phyloP scores from a whole-genome alignment of 2,888 invertebrate species.

The Agonopterix arenella region DNA sequence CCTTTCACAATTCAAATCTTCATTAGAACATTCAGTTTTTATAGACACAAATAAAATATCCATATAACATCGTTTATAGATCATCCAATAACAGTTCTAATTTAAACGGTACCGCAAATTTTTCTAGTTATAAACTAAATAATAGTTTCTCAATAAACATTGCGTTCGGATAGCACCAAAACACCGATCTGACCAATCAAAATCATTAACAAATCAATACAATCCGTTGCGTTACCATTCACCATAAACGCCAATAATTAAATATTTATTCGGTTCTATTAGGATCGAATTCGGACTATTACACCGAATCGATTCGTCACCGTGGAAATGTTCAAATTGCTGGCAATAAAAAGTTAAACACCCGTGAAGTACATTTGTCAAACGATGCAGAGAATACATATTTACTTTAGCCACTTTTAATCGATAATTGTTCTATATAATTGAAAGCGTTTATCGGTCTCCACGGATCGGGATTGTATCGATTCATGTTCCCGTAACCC shows the following conservation, averaged over 20 bases:
- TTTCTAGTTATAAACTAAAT: conserved; percentile 11
- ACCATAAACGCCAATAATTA: conserved; percentile 65
- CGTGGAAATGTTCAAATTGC: conserved; percentile 38
- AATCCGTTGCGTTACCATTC: conserved; percentile 65
- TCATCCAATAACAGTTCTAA: conserved; percentile 14
- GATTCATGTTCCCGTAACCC: conserved; percentile 40
- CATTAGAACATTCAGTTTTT: conserved; percentile 1
- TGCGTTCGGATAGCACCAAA: neutral
- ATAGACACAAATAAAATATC: conserved; percentile 5
- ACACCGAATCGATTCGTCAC: conserved; percentile 60
- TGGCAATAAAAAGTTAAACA: conserved; percentile 41
- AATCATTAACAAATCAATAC: conserved; percentile 54
- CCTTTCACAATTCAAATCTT: conserved; percentile 27
- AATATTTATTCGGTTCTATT: conserved; percentile 72
- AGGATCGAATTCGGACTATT: conserved; percentile 54
- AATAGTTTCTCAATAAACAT: neutral
- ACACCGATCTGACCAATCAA: conserved; percentile 37
- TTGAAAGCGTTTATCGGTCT: conserved; percentile 30
- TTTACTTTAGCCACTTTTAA: conserved; percentile 46
- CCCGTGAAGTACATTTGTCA: conserved; percentile 65
- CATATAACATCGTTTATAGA: neutral
- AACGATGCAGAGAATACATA: conserved; percentile 50
- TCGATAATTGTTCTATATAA: conserved; percentile 58
- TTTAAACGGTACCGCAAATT: conserved; percentile 24
- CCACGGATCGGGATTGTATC: conserved; percentile 13